A percentile compares a stretch with the other conserved stretches of the same genome.
Evolutionary conservation across 2,888 invertebrate species (phyloP).

Genomic region (Eumerus sabulonum): DNA sequence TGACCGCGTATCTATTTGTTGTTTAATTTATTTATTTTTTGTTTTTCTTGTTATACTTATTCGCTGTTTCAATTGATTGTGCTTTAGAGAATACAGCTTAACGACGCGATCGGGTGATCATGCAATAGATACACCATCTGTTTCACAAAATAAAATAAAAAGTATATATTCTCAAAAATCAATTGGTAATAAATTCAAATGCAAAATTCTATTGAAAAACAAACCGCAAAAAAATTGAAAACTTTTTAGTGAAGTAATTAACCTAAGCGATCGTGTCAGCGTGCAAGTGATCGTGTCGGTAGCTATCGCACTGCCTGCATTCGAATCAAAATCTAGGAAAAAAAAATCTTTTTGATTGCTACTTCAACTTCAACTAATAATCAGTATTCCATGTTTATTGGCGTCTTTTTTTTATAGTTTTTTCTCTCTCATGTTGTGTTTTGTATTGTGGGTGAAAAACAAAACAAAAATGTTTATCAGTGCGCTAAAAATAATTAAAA

Average conservation of each 20-base stretch:
- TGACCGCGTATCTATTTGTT: not conserved
- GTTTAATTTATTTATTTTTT: conserved; percentile 3
- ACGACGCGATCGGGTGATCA: conserved; percentile 24
- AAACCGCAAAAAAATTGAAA: not conserved
- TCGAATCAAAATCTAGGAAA: too few relatives aligned
- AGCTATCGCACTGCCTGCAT: conserved; percentile 5
- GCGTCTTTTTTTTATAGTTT: conserved; percentile 10
- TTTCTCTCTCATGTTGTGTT: not conserved
- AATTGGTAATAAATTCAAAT: conserved; percentile 24
- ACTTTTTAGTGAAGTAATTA: conserved; percentile 22
- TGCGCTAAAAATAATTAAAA: conserved; percentile 28
- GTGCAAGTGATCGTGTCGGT: conserved; percentile 35
- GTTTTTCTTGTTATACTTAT: conserved; percentile 7
- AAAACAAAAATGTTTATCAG: too few relatives aligned
- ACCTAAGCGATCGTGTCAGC: conserved; percentile 23
- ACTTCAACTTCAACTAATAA: conserved; percentile 1
- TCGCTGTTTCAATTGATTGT: conserved; percentile 26
- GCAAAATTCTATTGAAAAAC: not conserved
- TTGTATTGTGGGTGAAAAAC: conserved; percentile 17
- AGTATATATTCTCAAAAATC: conserved; percentile 5
- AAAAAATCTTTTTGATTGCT: conserved; percentile 7
- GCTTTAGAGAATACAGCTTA: conserved; percentile 16
- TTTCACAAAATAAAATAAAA: conserved; percentile 13
- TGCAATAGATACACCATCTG: not conserved
- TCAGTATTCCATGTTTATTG: conserved; percentile 27